Evolutionary conservation across 2,113 vertebrate genomes (phyloP).

Genomic region (Aramus guarauna): DNA sequence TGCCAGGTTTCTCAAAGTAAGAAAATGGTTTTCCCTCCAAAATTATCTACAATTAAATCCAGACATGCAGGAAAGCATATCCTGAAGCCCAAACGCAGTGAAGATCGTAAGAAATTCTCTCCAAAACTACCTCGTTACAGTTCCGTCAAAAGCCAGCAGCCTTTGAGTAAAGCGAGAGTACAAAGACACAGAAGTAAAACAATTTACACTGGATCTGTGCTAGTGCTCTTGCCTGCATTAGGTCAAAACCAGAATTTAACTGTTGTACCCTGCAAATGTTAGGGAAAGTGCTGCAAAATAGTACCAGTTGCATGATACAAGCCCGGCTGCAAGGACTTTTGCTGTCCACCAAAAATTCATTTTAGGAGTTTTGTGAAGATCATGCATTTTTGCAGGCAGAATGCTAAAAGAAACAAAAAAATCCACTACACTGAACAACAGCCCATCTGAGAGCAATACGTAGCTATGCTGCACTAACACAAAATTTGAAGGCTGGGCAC

Average conservation of each 20-base stretch:
- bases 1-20: background rate
- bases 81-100: background rate
- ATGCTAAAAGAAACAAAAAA: background rate
- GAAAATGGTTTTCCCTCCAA: background rate
- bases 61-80: background rate
- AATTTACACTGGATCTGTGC: background rate
- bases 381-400: background rate
- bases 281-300: background rate
- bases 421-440: background rate
- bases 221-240: background rate
- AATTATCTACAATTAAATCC: constrained; percentile 36
- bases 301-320: background rate
- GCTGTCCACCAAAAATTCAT: background rate
- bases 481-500: background rate
- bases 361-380: background rate
- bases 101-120: background rate
- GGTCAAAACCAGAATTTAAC: background rate
- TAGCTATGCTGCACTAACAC: background rate
- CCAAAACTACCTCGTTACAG: background rate
- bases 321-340: background rate
- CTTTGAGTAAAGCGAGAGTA: background rate
- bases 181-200: background rate
- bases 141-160: background rate
- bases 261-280: background rate
- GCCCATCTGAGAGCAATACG: rapidly evolving